Conservation (phyloP, 2,113 vertebrate species). For the Chascanopsetta lugubris region DNA sequence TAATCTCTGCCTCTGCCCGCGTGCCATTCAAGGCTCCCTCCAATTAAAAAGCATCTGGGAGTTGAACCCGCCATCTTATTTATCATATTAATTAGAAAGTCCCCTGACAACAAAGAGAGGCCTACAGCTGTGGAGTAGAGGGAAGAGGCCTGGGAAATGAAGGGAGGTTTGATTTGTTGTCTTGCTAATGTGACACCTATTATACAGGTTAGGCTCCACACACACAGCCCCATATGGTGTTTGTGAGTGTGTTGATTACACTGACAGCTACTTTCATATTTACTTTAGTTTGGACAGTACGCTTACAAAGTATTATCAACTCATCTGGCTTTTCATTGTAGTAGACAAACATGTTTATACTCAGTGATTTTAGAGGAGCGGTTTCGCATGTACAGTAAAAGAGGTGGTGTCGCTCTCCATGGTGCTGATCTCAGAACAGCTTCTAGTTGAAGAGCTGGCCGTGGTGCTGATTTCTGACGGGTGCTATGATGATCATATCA, state of each 20-base stretch:
- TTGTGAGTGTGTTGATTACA: neutral
- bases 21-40: conserved; percentile 72
- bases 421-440: conserved; percentile 52
- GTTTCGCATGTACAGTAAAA: neutral
- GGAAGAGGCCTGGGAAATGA: conserved; percentile 89
- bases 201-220: conserved; percentile 93
- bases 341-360: too few relatives aligned
- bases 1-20: conserved; percentile 68
- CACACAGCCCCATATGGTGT: conserved; percentile 92
- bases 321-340: too few relatives aligned
- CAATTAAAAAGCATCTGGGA: conserved; percentile 78
- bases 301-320: neutral
- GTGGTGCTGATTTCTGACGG: conserved; percentile 8
- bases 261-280: conserved; percentile 4
- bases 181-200: conserved; percentile 99
- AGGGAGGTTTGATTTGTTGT: conserved; percentile 98
- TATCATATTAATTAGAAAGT: conserved; percentile 99
- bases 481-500: too few relatives aligned
- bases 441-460: conserved; percentile 6
- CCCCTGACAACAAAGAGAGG: conserved; percentile 92
- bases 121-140: conserved; percentile 94
- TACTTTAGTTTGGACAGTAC: conserved; percentile 18
- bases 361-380: too few relatives aligned
- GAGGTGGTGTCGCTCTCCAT: conserved; percentile 25
- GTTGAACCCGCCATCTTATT: conserved; percentile 90